Evolutionary conservation across 2,797 vertebrate species (phyloP).

Genomic region (Clangula hyemalis): DNA sequence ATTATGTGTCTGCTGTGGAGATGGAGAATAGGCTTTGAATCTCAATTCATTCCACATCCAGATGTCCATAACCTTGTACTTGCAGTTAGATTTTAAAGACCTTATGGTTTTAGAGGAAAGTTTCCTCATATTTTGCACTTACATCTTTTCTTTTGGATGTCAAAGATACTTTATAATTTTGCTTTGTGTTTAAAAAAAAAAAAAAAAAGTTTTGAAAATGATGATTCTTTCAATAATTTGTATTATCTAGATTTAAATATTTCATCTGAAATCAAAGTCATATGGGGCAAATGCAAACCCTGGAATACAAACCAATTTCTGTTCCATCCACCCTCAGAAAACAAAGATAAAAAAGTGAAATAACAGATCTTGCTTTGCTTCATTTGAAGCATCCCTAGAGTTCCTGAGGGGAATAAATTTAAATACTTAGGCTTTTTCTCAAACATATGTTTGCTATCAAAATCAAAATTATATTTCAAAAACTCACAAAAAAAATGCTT

Average conservation of each 20-base stretch:
- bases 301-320: background rate
- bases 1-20: background rate
- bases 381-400: background rate
- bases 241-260: background rate
- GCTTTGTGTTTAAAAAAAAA: background rate
- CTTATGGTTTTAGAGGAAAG: background rate
- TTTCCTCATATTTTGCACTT: background rate
- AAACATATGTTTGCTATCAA: fast-evolving
- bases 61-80: background rate
- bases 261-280: background rate
- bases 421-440: background rate
- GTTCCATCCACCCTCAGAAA: background rate
- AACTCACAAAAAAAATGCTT: background rate
- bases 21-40: background rate
- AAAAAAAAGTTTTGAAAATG: background rate
- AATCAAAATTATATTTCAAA: background rate
- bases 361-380: background rate
- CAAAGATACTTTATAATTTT: background rate
- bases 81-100: background rate
- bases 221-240: background rate
- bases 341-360: background rate
- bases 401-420: background rate
- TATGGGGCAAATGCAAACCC: background rate
- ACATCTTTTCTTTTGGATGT: background rate
- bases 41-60: background rate